These are phyloP conservation scores for Pocillopora meandrina DNA, from an alignment of 92 coral and sea anemone species.

Conservation along the genomic window DNA sequence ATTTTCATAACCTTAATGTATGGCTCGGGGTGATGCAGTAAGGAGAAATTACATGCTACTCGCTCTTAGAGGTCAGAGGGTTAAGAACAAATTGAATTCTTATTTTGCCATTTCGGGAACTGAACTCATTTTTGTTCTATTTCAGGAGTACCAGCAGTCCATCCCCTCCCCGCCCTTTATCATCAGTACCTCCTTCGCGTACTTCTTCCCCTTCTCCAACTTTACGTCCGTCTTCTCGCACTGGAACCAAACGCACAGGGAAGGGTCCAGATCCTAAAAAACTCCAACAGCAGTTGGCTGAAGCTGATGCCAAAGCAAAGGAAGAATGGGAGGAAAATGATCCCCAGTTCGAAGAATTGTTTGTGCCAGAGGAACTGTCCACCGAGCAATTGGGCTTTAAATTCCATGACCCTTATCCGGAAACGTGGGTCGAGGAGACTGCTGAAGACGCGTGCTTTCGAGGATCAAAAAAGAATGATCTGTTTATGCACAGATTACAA, in stretches of 20 bases:
- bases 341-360: slow-evolving; percentile 69
- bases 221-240: slow-evolving; percentile 36
- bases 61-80: no score
- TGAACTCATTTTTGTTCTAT: neutral
- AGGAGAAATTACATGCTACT: no score
- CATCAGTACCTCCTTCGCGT: slow-evolving; percentile 51
- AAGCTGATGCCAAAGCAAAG: slow-evolving; percentile 68
- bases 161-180: slow-evolving; percentile 41
- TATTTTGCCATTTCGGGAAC: neutral
- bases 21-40: no score
- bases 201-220: slow-evolving; percentile 48
- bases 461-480: slow-evolving; percentile 78
- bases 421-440: slow-evolving; percentile 83
- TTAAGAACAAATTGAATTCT: neutral
- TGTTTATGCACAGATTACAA: slow-evolving; percentile 76
- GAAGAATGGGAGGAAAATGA: slow-evolving; percentile 68
- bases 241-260: slow-evolving; percentile 44
- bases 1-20: no score
- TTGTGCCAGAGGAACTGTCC: slow-evolving; percentile 55
- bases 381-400: slow-evolving; percentile 50
- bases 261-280: slow-evolving; percentile 38
- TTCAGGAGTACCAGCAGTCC: slow-evolving; percentile 44
- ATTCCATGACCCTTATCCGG: slow-evolving; percentile 89
- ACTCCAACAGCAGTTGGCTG: slow-evolving; percentile 49
- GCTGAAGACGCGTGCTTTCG: slow-evolving; percentile 74